A percentile compares a stretch with the other conserved stretches of the same genome.
Evolutionary conservation across 2,113 vertebrate genomes (phyloP).

Genomic region (Cinclus mexicanus): DNA sequence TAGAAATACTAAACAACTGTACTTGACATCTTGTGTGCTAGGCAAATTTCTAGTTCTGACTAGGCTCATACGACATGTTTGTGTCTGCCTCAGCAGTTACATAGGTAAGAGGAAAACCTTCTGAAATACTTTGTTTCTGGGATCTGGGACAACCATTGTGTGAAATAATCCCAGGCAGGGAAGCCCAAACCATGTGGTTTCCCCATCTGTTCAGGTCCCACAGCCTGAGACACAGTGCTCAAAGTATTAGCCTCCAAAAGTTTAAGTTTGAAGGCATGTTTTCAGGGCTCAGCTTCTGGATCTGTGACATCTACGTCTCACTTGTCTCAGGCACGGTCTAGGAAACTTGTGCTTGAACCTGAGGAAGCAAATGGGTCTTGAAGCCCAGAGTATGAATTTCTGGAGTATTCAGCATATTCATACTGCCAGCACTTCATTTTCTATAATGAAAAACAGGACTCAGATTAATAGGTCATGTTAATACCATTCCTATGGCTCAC

Average conservation of each 20-base stretch:
- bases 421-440: not conserved
- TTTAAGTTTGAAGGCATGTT: not conserved
- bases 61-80: fast-evolving
- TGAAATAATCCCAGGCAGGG: not conserved
- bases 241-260: not conserved
- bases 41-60: not conserved
- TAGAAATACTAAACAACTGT: not conserved
- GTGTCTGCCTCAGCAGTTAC: not conserved
- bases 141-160: not conserved
- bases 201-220: not conserved
- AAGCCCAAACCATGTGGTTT: not conserved
- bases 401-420: not conserved
- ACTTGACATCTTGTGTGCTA: not conserved
- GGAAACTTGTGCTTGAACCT: not conserved
- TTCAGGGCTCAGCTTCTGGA: not conserved
- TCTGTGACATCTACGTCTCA: not conserved
- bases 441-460: not conserved
- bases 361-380: not conserved
- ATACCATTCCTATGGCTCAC: not conserved
- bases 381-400: not conserved
- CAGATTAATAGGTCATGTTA: not conserved
- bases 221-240: not conserved
- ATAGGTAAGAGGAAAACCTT: not conserved
- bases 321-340: not conserved
- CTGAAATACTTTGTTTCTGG: not conserved